phyloP scores from a whole-genome alignment of 1,140 invertebrate genomes.

The Leptinotarsa texana region DNA sequence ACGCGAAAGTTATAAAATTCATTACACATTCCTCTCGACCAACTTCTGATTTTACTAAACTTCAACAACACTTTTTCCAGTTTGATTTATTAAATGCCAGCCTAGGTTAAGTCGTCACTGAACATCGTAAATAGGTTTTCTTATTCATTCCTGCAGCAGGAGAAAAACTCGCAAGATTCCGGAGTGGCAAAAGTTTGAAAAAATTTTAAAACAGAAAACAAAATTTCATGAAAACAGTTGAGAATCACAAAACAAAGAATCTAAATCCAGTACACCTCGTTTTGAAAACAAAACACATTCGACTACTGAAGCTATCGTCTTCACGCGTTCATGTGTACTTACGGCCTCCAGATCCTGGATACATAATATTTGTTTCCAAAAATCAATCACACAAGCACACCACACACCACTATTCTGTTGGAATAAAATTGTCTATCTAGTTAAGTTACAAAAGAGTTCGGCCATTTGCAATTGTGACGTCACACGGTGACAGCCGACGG shows the following conservation, averaged over 20 bases:
- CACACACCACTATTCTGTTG: conserved; percentile 48
- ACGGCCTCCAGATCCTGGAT: conserved; percentile 52
- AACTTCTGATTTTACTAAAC: too few species aligned
- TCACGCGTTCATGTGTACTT: conserved; percentile 38
- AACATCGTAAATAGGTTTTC: not conserved
- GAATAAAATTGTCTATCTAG: conserved; percentile 48
- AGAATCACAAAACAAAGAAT: conserved; percentile 38
- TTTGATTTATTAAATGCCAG: not conserved
- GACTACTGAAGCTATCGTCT: too few species aligned
- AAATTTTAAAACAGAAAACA: not conserved
- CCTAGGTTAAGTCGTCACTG: not conserved
- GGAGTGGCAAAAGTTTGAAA: not conserved
- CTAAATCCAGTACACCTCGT: conserved; percentile 20
- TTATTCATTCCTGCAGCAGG: too few species aligned
- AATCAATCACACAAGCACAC: conserved; percentile 50
- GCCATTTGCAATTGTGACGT: conserved; percentile 52
- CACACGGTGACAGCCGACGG: not conserved
- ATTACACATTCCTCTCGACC: too few species aligned
- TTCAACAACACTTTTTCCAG: too few species aligned
- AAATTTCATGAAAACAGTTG: conserved; percentile 1
- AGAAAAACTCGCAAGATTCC: too few species aligned
- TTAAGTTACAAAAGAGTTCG: conserved; percentile 51
- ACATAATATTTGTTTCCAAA: conserved; percentile 46
- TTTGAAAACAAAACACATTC: conserved; percentile 33
- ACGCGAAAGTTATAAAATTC: too few species aligned